Evolutionary conservation across 2,113 vertebrate species (phyloP).

Genomic region (Otis tarda): DNA sequence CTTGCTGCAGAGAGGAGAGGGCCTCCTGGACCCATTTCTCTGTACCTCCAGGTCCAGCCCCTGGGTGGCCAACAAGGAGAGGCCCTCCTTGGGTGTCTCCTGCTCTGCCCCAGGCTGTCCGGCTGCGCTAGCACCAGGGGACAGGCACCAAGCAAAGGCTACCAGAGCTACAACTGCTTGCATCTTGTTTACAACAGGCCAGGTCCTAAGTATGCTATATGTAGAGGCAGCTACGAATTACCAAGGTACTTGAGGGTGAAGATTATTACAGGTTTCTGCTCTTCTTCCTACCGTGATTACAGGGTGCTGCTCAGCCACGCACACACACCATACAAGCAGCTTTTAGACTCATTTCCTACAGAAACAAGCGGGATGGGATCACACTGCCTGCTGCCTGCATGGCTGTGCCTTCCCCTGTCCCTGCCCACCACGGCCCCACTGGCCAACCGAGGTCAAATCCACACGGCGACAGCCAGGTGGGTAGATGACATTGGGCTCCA

Average conservation of each 20-base stretch:
- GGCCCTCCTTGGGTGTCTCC: not conserved
- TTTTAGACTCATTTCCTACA: not conserved
- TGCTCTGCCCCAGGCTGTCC: accelerated
- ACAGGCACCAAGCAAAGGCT: not conserved
- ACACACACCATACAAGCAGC: not conserved
- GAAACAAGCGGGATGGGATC: not conserved
- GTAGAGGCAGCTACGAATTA: not conserved
- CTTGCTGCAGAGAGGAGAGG: not conserved
- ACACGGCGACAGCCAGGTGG: no score
- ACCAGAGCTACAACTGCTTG: not conserved
- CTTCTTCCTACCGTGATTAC: not conserved
- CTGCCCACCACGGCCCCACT: accelerated
- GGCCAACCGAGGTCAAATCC: accelerated
- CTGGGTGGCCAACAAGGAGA: not conserved
- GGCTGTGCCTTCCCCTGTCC: not conserved
- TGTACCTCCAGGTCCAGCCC: not conserved
- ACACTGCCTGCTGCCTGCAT: not conserved
- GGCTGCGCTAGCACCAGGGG: accelerated
- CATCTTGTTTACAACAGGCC: not conserved
- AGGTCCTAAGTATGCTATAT: not conserved
- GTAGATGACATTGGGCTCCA: not conserved
- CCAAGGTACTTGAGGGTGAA: not conserved
- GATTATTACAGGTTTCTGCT: not conserved
- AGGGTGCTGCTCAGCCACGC: not conserved
- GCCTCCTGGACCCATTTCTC: not conserved